phyloP scores from a whole-genome alignment of 2,888 invertebrate genomes.

The Clanis bilineata region DNA sequence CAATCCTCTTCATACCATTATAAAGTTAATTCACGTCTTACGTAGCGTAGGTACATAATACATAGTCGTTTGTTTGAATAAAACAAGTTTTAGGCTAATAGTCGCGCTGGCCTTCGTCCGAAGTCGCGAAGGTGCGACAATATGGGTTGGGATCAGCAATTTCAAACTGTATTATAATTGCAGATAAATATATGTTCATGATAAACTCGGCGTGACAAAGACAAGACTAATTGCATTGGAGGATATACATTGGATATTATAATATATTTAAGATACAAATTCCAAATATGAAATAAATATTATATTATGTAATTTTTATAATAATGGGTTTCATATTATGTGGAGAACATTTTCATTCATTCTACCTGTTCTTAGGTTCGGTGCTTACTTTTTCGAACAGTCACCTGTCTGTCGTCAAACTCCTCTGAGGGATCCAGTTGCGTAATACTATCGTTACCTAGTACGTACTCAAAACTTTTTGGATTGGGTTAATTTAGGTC shows the following conservation, averaged over 20 bases:
- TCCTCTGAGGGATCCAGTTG: too few relatives aligned
- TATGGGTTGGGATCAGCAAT: conserved; percentile 30
- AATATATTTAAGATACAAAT: not conserved
- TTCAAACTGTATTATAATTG: conserved; percentile 11
- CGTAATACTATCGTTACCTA: too few relatives aligned
- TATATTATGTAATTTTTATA: too few relatives aligned
- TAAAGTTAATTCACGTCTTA: conserved; percentile 5
- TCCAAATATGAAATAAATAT: too few relatives aligned
- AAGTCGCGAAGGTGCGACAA: conserved; percentile 17
- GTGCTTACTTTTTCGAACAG: too few relatives aligned
- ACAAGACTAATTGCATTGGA: conserved; percentile 18
- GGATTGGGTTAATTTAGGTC: too few relatives aligned
- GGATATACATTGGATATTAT: not conserved
- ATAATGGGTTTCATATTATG: too few relatives aligned
- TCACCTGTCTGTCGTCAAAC: too few relatives aligned
- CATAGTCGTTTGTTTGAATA: conserved; percentile 27
- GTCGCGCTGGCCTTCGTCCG: conserved; percentile 44
- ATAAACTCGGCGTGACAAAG: conserved; percentile 30
- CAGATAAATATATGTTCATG: conserved; percentile 15
- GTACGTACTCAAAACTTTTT: too few relatives aligned
- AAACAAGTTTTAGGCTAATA: conserved; percentile 49
- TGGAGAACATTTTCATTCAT: too few relatives aligned
- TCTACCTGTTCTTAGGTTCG: too few relatives aligned
- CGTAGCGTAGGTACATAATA: conserved; percentile 18
- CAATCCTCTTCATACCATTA: not conserved